Base-by-base conservation (phyloP, 2,888 invertebrate genomes). In the Tetanocera ferruginea region DNA sequence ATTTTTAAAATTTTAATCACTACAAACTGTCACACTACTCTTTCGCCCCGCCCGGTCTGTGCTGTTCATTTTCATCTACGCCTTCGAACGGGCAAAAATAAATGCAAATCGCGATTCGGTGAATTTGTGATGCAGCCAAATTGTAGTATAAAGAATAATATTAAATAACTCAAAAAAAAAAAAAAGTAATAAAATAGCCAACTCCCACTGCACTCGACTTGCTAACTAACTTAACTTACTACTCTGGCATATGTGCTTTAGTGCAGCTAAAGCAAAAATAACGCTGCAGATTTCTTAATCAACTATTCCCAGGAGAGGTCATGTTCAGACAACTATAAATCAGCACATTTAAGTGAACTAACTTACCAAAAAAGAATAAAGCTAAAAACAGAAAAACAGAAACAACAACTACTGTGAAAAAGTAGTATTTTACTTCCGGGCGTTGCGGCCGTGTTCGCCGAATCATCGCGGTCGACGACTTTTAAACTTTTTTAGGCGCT, bases 141-240 rank as follows among this genome's bases (percentile, higher is more conserved):
- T 76, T 75, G 77, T 79, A 80, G 43, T 73, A 78, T 62, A 67
- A 71, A 77, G 76, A 60, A 37, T 74, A 75, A 75, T 25, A 74
- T 62, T 62, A 73, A 74, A 79, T 62, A 73, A 73, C 49, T 72
- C 11, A 43, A 52, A 52, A 14, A 52, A 2, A 49, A 49, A 49
- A 49, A 49, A 49, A 49, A 8, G 55, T n/a, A 8, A n/a, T 55
- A 8, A 17, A 28, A 23, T 67, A 43, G 67, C 49, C 11, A 1
- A 6, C 34, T 34, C 43, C 34, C 14, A 17, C 23, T 62, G n/a
- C 64, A 14, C 60, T 14, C 9, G 28, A 28, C 43, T 43, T 31
- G n/a, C n/a, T 17, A 6, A 17, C 49, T 23, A 14, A 43, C 19
- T 52, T 19, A 19, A n/a, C 23, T 19, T 11, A n/a, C 23, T n/a